Evolutionary conservation across 2,888 invertebrate species (phyloP).

Genomic region (Chalcosyrphus nemorum): DNA sequence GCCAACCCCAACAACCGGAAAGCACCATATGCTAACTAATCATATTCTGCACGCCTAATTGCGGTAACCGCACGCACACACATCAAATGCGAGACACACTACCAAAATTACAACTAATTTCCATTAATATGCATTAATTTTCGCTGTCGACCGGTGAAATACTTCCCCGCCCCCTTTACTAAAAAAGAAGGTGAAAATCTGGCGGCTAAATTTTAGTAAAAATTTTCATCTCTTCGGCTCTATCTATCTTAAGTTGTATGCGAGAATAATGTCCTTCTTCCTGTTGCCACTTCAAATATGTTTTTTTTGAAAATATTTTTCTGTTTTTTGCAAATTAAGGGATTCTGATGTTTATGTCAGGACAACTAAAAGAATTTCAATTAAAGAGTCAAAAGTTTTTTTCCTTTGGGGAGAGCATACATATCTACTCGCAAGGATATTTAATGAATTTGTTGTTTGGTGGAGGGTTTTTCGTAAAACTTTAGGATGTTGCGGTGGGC

Average conservation of each 20-base stretch:
- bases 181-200: conserved; percentile 5
- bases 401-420: not conserved
- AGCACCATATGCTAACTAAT: conserved; percentile 26
- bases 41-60: conserved; percentile 26
- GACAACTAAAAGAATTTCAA: conserved; percentile 33
- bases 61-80: conserved; percentile 13
- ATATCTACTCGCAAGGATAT: not conserved
- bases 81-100: conserved; percentile 23
- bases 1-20: not conserved
- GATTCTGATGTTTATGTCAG: conserved; percentile 18
- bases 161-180: no score
- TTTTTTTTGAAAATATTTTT: not conserved
- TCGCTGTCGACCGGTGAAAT: not conserved
- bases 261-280: conserved; percentile 2
- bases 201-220: conserved; percentile 1
- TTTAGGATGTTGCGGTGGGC: no score
- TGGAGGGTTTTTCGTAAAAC: no score
- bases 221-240: not conserved
- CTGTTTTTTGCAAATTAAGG: conserved; percentile 22
- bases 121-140: conserved; percentile 32
- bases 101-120: conserved; percentile 30
- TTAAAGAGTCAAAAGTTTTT: conserved; percentile 19
- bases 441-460: conserved; percentile 6
- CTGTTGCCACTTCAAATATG: no score
- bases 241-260: not conserved